Evolutionary conservation across 35 echinoderm and acorn worm genomes (phyloP).

Genomic region (Apostichopus parvimensis): DNA sequence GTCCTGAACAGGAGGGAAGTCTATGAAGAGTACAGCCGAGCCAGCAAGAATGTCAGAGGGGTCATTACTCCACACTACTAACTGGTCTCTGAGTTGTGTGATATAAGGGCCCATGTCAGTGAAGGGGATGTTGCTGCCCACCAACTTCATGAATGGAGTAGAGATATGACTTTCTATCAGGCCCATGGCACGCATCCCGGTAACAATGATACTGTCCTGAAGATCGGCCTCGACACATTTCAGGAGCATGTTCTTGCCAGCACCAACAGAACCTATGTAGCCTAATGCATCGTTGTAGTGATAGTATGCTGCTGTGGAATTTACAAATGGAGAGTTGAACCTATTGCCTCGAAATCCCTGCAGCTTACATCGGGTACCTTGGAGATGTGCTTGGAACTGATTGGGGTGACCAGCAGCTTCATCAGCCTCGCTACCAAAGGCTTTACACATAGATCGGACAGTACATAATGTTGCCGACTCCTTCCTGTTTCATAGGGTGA

Average conservation of each 20-base stretch:
- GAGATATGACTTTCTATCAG: conserved; percentile 24
- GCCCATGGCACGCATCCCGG: conserved; percentile 48
- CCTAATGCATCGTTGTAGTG: conserved; percentile 5
- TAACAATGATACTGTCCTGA: conserved; percentile 24
- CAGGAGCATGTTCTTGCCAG: conserved; percentile 18
- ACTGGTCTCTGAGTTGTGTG: not conserved
- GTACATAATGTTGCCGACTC: conserved; percentile 39
- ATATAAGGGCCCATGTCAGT: conserved; percentile 16
- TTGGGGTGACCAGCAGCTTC: conserved; percentile 58
- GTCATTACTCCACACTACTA: conserved; percentile 13
- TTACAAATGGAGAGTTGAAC: conserved; percentile 63
- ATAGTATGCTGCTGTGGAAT: conserved; percentile 27
- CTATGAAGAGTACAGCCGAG: conserved; percentile 29
- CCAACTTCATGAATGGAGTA: conserved; percentile 35
- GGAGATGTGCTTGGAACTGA: conserved; percentile 56
- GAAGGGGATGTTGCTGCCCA: conserved; percentile 10
- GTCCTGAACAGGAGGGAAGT: conserved; percentile 19
- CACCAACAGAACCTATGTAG: not conserved
- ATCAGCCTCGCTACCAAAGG: conserved; percentile 41
- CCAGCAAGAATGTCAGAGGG: conserved; percentile 15
- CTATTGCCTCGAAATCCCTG: conserved; percentile 66
- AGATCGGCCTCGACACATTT: conserved; percentile 47
- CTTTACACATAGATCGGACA: conserved; percentile 61
- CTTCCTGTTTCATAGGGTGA: conserved; percentile 60
- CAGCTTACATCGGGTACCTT: conserved; percentile 10